These are phyloP conservation scores for Hafferia zeledoni DNA, from an alignment of 2,797 vertebrate genomes.

Conservation along the genomic window DNA sequence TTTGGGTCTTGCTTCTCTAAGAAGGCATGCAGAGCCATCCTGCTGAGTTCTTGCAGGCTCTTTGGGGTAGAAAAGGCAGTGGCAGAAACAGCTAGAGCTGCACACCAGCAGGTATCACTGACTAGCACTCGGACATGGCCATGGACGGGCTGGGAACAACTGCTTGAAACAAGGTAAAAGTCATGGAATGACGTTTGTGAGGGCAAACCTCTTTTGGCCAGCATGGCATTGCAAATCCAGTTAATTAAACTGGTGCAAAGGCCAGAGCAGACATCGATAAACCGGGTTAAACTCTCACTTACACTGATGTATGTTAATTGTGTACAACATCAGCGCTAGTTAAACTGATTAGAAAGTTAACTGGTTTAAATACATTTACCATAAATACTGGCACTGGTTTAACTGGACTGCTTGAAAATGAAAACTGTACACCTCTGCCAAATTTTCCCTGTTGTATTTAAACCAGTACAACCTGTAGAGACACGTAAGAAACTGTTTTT, in stretches of 20 bases:
- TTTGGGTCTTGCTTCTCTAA: background rate
- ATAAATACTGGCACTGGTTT: background rate
- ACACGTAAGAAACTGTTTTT: background rate
- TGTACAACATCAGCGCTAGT: background rate
- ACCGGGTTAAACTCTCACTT: slow-evolving; percentile 57
- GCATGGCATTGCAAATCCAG: background rate
- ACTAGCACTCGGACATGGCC: accelerated
- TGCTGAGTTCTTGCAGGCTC: background rate
- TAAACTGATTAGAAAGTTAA: slow-evolving; percentile 44
- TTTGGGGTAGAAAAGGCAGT: background rate
- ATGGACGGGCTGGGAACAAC: background rate
- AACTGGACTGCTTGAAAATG: slow-evolving; percentile 8
- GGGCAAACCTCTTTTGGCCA: background rate
- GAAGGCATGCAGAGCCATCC: background rate
- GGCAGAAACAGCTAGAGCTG: background rate
- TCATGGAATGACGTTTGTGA: background rate
- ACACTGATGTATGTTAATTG: background rate
- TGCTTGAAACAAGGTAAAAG: background rate
- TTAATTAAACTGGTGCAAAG: slow-evolving; percentile 26
- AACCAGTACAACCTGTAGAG: slow-evolving; percentile 5
- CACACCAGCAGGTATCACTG: background rate
- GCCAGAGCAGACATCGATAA: background rate
- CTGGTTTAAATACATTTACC: slow-evolving; percentile 13
- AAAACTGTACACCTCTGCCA: background rate
- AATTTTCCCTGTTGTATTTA: background rate